Evolutionary conservation across 2,888 invertebrate species (phyloP), one percentile per base, ranked within the genome.

Genomic region (Tetragnatha montana): DNA sequence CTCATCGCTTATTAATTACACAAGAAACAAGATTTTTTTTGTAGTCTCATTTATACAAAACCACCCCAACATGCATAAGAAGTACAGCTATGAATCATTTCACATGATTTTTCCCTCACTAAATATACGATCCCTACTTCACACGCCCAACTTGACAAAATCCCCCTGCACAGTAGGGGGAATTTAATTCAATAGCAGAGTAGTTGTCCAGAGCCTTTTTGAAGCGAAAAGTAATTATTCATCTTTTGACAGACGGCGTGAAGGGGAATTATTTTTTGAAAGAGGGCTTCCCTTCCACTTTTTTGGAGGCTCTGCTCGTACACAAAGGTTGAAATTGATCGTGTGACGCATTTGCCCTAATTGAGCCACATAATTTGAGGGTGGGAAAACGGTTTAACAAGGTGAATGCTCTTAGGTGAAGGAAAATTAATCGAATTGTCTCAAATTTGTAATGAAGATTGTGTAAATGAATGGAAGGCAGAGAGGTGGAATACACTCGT

Each of bases 131-230:
- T 35, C 83, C 83, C 83, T 68, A 35, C 3, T 8, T n/a, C 49
- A 3, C 7, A 60, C 7, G 8, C 17, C 8, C 35, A 14, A 69
- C 50, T 12, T 7, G 10, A 76, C 19, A 50, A 60, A 17, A 60
- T 60, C 60, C 60, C 60, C 60, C 19, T 7, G 19, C 70, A 12
- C 47, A 10, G 22, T 6, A 50, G 74, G 74, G 73, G 79, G 60
- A 74, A 80, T 86, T 80, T 86, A 80, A 86, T 80, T 86, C 80
- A 86, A 86, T 86, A 80, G 86, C 73, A 47, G 79, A 71, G 35
- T 2, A 35, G 79, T 50, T 73, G 80, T 86, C 74, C 73, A 68
- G 35, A 68, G 86, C 60, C 35, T 47, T 74, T 35, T 71, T 21
- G 86, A 80, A 35, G 80, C 86, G 47, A 10, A 68, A 80, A 69